Conservation (phyloP, 2,797 vertebrate genomes). For the Dromococcyx pavoninus region DNA sequence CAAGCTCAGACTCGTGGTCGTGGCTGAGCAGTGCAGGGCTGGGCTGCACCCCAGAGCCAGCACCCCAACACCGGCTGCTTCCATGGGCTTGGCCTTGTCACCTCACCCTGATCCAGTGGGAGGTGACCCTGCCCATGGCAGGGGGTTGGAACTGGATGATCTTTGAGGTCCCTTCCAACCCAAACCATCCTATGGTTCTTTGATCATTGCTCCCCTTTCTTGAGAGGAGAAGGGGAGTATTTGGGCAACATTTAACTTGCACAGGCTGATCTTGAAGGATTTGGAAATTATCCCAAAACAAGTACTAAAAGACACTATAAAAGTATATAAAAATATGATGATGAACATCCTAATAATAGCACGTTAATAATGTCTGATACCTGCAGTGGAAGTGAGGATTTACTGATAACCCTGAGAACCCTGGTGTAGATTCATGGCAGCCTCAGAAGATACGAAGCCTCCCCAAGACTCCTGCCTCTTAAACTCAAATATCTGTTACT, state of each 20-base stretch:
- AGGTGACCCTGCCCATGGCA: too few species aligned
- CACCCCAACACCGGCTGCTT: neutral
- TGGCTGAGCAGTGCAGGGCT: neutral
- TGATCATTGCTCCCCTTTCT: neutral
- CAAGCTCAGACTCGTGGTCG: neutral
- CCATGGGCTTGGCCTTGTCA: neutral
- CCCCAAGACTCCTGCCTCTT: neutral
- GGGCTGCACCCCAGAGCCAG: neutral
- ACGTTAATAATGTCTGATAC: neutral
- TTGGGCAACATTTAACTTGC: neutral
- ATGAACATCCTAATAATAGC: neutral
- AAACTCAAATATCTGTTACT: neutral
- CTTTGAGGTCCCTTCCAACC: too few species aligned
- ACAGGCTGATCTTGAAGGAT: neutral
- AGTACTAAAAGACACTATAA: neutral
- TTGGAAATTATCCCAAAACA: neutral
- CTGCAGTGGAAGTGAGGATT: neutral
- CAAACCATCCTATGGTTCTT: too few species aligned
- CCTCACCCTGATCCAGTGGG: neutral
- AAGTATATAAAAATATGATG: neutral
- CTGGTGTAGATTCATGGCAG: rapidly evolving
- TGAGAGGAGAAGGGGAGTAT: rapidly evolving
- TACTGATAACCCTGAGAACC: neutral
- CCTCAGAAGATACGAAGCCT: neutral
- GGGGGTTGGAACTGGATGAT: too few species aligned